These are phyloP conservation scores for Cantharis rufa DNA, from an alignment of 2,888 invertebrate species.

Conservation along the genomic window DNA sequence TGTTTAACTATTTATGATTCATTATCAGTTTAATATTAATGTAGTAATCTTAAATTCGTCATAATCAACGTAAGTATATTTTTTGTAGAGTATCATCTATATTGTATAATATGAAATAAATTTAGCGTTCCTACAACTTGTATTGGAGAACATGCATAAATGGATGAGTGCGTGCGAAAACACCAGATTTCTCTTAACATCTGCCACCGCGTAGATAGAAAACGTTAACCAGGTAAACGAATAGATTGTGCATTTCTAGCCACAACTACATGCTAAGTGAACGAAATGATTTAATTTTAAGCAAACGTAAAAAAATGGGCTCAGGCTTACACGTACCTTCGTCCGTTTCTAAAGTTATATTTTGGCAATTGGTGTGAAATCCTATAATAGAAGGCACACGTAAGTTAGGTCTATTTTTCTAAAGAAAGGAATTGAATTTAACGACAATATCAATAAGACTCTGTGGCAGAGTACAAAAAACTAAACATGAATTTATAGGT, in stretches of 20 bases:
- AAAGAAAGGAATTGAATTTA: constrained; percentile 10
- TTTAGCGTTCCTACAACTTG: constrained; percentile 32
- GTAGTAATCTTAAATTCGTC: constrained; percentile 12
- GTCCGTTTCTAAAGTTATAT: constrained; percentile 54
- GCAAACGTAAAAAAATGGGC: constrained; percentile 41
- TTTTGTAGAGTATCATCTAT: not conserved
- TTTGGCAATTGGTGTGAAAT: constrained; percentile 56
- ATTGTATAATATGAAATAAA: constrained; percentile 23
- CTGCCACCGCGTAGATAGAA: constrained; percentile 31
- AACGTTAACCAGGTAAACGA: constrained; percentile 33
- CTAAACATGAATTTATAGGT: constrained; percentile 12
- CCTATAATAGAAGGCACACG: constrained; percentile 54
- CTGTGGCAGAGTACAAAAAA: constrained; percentile 11
- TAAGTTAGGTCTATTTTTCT: constrained; percentile 40
- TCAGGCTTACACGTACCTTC: constrained; percentile 52
- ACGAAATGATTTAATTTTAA: constrained; percentile 26
- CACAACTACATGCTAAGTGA: constrained; percentile 32
- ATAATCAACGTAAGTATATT: constrained; percentile 18
- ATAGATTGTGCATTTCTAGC: constrained; percentile 34
- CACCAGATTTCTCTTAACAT: constrained; percentile 31
- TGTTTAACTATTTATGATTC: not conserved
- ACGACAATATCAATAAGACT: constrained; percentile 5
- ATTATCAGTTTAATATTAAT: not conserved
- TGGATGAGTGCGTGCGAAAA: constrained; percentile 44
- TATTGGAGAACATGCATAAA: constrained; percentile 43